Evolutionary conservation across 2,113 vertebrate genomes (phyloP).

Genomic region (Zosterops lateralis): DNA sequence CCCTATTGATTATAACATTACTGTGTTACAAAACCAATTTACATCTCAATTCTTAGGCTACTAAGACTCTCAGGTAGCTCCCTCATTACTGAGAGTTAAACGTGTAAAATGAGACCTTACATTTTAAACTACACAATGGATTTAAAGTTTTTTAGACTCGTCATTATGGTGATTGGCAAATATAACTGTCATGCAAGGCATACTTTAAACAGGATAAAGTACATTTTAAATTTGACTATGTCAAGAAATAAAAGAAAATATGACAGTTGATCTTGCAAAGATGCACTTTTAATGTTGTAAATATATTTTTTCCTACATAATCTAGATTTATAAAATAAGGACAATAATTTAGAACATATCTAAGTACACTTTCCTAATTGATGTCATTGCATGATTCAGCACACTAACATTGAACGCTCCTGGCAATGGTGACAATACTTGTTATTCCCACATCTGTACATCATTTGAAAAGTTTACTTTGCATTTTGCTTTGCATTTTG

Average conservation of each 20-base stretch:
- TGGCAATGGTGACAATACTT: neutral
- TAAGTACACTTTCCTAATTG: neutral
- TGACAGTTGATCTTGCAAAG: neutral
- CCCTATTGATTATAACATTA: constrained; percentile 50
- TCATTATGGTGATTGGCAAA: neutral
- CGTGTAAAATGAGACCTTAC: neutral
- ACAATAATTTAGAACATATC: neutral
- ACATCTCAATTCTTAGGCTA: neutral
- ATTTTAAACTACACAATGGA: neutral
- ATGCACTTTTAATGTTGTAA: neutral
- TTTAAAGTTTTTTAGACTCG: constrained; percentile 13
- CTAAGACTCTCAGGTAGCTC: neutral
- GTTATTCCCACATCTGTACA: neutral
- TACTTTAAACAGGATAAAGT: neutral
- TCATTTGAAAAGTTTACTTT: neutral
- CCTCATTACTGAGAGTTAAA: neutral
- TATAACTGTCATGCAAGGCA: neutral
- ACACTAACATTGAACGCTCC: neutral
- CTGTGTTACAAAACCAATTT: constrained; percentile 3
- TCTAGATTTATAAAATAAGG: neutral
- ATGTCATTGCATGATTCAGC: neutral
- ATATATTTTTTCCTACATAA: neutral
- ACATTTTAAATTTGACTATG: neutral
- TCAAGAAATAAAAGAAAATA: neutral
- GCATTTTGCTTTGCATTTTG: neutral